These are phyloP conservation scores for Lissocephala sabroskyi DNA, from an alignment of 2,888 invertebrate species.

Conservation along the genomic window DNA sequence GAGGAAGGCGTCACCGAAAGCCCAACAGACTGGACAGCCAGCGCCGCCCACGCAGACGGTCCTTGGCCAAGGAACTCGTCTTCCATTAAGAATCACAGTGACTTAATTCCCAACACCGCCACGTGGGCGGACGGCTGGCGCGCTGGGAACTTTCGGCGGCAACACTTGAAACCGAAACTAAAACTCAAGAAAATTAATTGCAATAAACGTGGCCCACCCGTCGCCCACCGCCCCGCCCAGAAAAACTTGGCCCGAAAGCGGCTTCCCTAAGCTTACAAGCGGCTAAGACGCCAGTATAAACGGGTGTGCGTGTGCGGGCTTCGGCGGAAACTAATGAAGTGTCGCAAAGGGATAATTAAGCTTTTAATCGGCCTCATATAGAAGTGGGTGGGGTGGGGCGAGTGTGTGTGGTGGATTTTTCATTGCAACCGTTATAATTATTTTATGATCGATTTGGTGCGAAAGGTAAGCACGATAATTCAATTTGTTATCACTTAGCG, in stretches of 20 bases:
- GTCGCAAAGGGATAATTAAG: conserved; percentile 63
- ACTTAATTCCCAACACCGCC: too few relatives aligned
- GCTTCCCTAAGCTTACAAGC: background rate
- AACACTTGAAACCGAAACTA: conserved; percentile 12
- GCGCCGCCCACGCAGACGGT: conserved; percentile 1
- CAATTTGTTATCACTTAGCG: conserved; percentile 32
- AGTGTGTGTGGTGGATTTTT: conserved; percentile 25
- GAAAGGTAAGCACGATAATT: conserved; percentile 49
- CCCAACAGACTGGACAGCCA: conserved; percentile 3
- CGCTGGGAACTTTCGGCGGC: background rate
- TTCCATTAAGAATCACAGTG: too few relatives aligned
- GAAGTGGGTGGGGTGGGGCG: conserved; percentile 16
- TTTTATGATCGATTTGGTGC: conserved; percentile 64
- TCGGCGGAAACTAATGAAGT: conserved; percentile 56
- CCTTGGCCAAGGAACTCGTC: background rate
- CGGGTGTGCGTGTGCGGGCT: conserved; percentile 2
- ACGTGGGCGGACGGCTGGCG: too few relatives aligned
- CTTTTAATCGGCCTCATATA: conserved; percentile 42
- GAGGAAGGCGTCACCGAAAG: background rate
- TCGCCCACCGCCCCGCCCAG: conserved; percentile 10
- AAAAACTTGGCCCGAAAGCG: conserved; percentile 14
- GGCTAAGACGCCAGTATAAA: background rate
- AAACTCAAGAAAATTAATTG: conserved; percentile 62
- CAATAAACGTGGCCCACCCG: conserved; percentile 47
- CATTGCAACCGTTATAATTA: conserved; percentile 48